Evolutionary conservation across 2,888 invertebrate genomes (phyloP).

Genomic region (Cephalotes varians): DNA sequence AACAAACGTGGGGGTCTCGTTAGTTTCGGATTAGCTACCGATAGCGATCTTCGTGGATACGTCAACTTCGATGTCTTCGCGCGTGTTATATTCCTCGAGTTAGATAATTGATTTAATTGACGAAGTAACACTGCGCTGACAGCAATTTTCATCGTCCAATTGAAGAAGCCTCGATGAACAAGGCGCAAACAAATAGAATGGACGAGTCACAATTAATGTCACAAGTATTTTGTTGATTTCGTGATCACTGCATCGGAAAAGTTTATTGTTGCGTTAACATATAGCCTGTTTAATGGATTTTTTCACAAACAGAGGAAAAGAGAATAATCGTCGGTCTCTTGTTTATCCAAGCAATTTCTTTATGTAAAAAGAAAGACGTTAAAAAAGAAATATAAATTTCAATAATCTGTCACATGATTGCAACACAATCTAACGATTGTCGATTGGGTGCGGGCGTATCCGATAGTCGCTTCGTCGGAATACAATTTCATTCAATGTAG

Average conservation of each 20-base stretch:
- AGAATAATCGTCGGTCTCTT: not conserved
- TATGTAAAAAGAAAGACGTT: not conserved
- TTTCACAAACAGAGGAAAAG: not conserved
- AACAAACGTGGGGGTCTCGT: slow-evolving; percentile 37
- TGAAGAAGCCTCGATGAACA: not conserved
- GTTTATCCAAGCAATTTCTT: not conserved
- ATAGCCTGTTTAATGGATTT: not conserved
- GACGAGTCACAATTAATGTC: not conserved
- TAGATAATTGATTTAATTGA: slow-evolving; percentile 12
- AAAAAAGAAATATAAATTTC: not conserved
- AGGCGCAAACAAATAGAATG: not conserved
- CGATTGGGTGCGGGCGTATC: slow-evolving; percentile 25
- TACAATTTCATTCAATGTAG: slow-evolving; percentile 40
- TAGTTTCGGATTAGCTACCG: slow-evolving; percentile 31
- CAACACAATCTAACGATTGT: slow-evolving; percentile 15
- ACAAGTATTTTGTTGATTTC: not conserved
- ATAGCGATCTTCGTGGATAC: not conserved
- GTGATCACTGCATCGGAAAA: not conserved
- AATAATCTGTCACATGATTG: not conserved
- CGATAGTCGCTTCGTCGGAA: slow-evolving; percentile 29
- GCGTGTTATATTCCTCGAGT: not conserved
- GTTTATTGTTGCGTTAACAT: not conserved
- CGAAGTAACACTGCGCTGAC: not conserved
- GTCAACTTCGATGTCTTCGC: not conserved
- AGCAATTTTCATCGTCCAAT: not conserved